Conservation (phyloP, 2,888 invertebrate species). For the Bimastos eiseni region DNA sequence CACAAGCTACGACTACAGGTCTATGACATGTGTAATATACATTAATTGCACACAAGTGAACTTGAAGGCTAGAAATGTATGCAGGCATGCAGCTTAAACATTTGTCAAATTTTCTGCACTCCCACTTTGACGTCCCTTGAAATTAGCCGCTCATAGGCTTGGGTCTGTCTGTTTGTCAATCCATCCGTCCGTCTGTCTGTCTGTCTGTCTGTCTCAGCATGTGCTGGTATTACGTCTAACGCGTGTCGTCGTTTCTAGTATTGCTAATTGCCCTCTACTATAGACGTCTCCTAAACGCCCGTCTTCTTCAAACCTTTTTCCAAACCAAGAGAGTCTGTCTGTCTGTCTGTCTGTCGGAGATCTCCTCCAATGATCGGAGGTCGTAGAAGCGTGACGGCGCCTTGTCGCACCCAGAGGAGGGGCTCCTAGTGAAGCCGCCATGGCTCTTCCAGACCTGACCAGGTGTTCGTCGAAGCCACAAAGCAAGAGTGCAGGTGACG, state of each 20-base stretch:
- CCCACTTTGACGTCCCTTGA: too few species aligned
- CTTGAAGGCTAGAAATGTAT: too few species aligned
- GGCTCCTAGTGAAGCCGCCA: not conserved
- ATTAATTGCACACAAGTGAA: too few species aligned
- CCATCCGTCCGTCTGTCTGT: too few species aligned
- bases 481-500: slow-evolving; percentile 8
- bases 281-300: not conserved
- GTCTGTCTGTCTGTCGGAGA: not conserved
- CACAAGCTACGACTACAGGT: too few species aligned
- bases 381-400: not conserved
- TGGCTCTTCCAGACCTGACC: not conserved
- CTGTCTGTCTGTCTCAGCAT: not conserved
- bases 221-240: not conserved
- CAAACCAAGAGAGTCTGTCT: not conserved
- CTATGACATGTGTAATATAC: too few species aligned
- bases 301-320: not conserved
- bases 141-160: too few species aligned
- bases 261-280: slow-evolving; percentile 9
- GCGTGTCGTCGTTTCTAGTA: not conserved
- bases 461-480: not conserved
- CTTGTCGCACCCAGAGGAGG: not conserved
- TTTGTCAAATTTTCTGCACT: too few species aligned
- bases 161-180: too few species aligned
- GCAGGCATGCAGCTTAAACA: too few species aligned
- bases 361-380: not conserved